Evolutionary conservation across 2,797 vertebrate species (phyloP), one percentile per base, ranked within the genome.

Genomic region (Cichlasoma orientale): DNA sequence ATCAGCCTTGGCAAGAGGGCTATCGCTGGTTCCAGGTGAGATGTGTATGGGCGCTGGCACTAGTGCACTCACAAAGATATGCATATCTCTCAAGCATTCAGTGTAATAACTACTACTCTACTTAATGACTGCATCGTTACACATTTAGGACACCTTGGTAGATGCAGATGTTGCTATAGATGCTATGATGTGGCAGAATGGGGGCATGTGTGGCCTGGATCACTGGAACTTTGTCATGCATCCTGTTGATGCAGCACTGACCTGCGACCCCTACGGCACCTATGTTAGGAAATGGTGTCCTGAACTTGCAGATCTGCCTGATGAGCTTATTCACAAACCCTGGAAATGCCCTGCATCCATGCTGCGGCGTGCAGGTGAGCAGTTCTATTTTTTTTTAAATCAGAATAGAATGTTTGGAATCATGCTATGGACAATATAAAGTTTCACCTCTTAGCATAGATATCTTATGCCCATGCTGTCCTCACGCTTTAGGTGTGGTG

Each of bases 221-320:
- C 94, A 94, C 84, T 96, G 94, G 95, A 96, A 96, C 83, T 95
- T 95, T 56, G 95, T 96, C 56, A 95, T 96, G 95, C 95, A 95
- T 36, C 95, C 94, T 0, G 86, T 95, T 1, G 92, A 94, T 27
- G 94, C 94, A 54, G 94, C 95, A 2, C 89, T 94, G 93, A 96
- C 95, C 72, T 95, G 94, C 75, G 95, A 95, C 83, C 94, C 94
- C 4, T 56, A 41, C 0, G 94, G 94, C 31, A 83, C 56, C 57
- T 95, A 87, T 10, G 92, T 95, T 3, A 89, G 93, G 53, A 93
- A 90, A 84, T 95, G 95, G 94, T 96, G 95, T 80, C 92, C 95
- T 38, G 95, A 95, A 78, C 94, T 95, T 59, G 87, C 88, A 27
- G 83, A 74, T 27, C 75, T 96, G 47, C 93, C 94, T 0, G 87